Base-by-base conservation (phyloP, 1,140 invertebrate species). In the Ceratina japonica region DNA sequence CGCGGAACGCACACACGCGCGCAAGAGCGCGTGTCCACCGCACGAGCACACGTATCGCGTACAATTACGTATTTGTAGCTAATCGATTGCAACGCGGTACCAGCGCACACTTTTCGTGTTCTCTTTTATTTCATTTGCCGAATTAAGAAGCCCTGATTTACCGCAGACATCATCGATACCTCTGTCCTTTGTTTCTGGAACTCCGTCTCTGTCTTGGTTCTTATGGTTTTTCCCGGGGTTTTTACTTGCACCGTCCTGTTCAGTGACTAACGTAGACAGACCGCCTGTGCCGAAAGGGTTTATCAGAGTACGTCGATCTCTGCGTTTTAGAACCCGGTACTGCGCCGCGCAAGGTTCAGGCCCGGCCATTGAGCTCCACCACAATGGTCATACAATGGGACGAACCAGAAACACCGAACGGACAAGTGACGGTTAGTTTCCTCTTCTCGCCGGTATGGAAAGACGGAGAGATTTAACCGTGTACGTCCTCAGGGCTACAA, bases 311-410 rank as follows among this genome's bases (percentile, higher is more conserved):
- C 18, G 62, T 37, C n/a, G 16, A 12, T 68, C 44, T 49, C 37
- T 80, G 16, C 51, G 31, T 91, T 92, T 77, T 61, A 99, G 98
- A 97, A 94, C 98, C 98, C 63, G 98, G 98, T 88, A 97, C 97
- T 87, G 97, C 98, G 66, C 98, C 98, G 49, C 94, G 96, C 75
- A 98, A 98, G 92, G 97, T 99, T 18, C 96, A 97, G 94, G 98
- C 98, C 58, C 94, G 97, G 66, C 97, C 98, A 18, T 94, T 99
- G 59, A 99, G 97, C 90, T 97, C 98, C 18, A 98, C 95, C 89
- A 99, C 98, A 20, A 97, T 99, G 95, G 95, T 96, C 0, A 98
- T 99, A 87, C 97, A 98, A 88, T 99, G 98, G 98, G 96, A 98
- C 89, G 97, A 98, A 90, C 98, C 98, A 24, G 97, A 98, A 91